Base-by-base conservation (phyloP, 2,888 invertebrate species). In the Phengaris alcon region DNA sequence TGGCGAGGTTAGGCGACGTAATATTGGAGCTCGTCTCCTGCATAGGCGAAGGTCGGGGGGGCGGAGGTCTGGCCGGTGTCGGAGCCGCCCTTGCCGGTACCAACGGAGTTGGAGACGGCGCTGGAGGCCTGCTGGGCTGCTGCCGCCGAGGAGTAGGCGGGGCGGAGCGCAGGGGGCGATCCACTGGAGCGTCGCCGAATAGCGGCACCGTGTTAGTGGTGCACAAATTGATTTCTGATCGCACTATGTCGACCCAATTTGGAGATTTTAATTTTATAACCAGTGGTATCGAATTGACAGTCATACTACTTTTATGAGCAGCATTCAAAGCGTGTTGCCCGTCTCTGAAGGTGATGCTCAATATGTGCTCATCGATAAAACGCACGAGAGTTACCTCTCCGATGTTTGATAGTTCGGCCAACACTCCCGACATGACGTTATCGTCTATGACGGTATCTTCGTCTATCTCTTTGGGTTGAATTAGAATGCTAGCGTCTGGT, bases 331-430 rank as follows among this genome's bases (percentile, higher is more conserved):
- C 99, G 80, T 96, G 96, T 84, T 97, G 96, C 0, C 99, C 98
- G 84, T 97, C 97, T 81, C 97, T 95, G 86, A 99, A 98, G 9
- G 98, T 98, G 48, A 99, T 95, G 96, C 98, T 97, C 93, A 99
- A 96, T 15, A 97, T 96, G 75, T 89, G 87, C 68, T 94, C 97
- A 46, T 96, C 97, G 15, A 98, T 97, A 89, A 98, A 98, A 79
- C 98, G 95, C 6, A 98, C 97, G 70, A 99, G 94, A 73, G 98
- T 97, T 0, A 98, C 97, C 88, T 98, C 97, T 7, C 98, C 98
- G 82, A 97, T 96, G 80, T 96, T 96, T 0, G 97, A 95, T 75
- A 98, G 94, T 83, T 97, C 96, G 84, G 97, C 96, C 76, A 98
- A 93, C 48, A 98, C 90, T 6, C 95, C 95, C 76, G 96, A 95